Evolutionary conservation across 2,797 vertebrate species (phyloP), one percentile per base, ranked within the genome.

Genomic region (Phalanger gymnotis): DNA sequence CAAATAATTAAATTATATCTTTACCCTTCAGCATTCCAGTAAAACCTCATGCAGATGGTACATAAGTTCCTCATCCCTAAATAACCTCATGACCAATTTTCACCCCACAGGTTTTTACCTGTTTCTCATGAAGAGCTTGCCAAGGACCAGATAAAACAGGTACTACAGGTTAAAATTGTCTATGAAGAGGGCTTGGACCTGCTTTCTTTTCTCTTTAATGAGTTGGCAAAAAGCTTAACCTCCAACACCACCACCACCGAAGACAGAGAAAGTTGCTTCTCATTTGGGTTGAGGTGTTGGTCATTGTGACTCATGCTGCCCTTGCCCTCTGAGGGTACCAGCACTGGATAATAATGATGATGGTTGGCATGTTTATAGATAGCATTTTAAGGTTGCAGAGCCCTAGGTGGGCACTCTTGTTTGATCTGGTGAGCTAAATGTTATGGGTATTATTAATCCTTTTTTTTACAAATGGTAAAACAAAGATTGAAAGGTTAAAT

Each of bases 101-200:
- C n/a, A 47, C n/a, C 54, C 53, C 13, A 55, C 40, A 16, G 22
- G 91, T 30, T 95, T 57, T 92, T 92, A 90, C 54, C 91, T 93
- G 51, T 53, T 92, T 91, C 34, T 61, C 53, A 66, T 58, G 58
- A 95, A 57, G 31, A 92, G 30, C 13, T 91, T 93, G 53, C 87
- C 66, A 93, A 95, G 25, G 6, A 3, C 89, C 92, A 3, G 54
- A 87, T 87, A 87, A 87, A 92, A 96, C 19, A 94, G 61, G 57
- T 93, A 61, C 14, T 87, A 57, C 52, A 91, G 28, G 54, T 95
- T 90, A 95, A 55, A 56, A 87, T 91, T 57, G 91, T 90, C 91
- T 90, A 57, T 51, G 40, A 87, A 57, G 40, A 87, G 73, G 3
- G 7, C 3, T 47, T 87, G 22, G 31, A 87, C 2, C 7, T 51